Percentiles rank a stretch among this genome's conserved stretches.
Evolutionary conservation across 2,113 vertebrate species (phyloP).

Genomic region (Cacatua alba): DNA sequence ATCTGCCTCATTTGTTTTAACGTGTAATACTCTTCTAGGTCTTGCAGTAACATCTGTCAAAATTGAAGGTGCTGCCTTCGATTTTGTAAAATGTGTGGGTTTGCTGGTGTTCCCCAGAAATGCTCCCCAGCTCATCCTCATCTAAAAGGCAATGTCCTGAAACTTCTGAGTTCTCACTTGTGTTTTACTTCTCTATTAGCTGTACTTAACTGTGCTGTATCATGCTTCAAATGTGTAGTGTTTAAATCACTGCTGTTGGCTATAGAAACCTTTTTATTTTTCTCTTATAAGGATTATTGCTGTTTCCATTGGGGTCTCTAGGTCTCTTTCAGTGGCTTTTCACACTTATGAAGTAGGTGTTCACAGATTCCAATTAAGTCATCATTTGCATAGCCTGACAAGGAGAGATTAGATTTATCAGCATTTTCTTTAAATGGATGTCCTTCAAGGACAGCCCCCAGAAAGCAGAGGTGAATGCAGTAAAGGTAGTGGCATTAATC

Average conservation of each 20-base stretch:
- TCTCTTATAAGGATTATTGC: not conserved
- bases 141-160: not conserved
- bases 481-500: constrained; percentile 79
- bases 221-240: not conserved
- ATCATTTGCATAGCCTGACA: constrained; percentile 58
- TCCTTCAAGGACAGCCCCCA: constrained; percentile 75
- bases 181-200: not conserved
- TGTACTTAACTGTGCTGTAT: not conserved
- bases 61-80: not conserved
- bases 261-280: not conserved
- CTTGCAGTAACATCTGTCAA: not conserved
- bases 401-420: constrained; percentile 74
- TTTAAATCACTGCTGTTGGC: not conserved
- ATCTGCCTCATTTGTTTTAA: not conserved
- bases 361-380: constrained; percentile 24
- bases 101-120: not conserved
- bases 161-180: not conserved
- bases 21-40: not conserved
- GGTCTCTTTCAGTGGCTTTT: not conserved
- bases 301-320: not conserved
- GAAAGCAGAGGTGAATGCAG: constrained; percentile 68
- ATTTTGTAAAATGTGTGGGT: accelerated
- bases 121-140: not conserved
- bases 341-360: not conserved
- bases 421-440: constrained; percentile 70